phyloP scores from a whole-genome alignment of 2,888 invertebrate genomes.

The Dicycla oo region DNA sequence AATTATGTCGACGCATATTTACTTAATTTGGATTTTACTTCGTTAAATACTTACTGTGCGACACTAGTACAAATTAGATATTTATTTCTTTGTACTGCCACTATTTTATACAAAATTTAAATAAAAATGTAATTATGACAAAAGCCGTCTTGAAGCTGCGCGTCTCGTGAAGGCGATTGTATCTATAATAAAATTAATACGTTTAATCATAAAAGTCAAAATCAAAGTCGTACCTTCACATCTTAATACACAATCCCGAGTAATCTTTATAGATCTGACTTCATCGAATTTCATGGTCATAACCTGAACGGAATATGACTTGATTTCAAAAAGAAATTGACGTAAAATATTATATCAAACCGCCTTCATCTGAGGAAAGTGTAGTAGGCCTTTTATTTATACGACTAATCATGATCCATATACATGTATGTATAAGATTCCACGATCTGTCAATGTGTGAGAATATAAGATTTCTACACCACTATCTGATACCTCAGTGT shows the following conservation, averaged over 20 bases:
- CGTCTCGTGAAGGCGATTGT: conserved; percentile 24
- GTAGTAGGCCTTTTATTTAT: conserved; percentile 20
- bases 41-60: not conserved
- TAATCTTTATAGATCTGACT: conserved; percentile 57
- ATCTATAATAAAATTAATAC: conserved; percentile 48
- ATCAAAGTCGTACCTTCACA: conserved; percentile 44
- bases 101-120: not conserved
- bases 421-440: not conserved
- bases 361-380: conserved; percentile 7
- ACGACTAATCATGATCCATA: not conserved
- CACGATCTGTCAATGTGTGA: not conserved
- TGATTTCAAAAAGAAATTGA: conserved; percentile 33
- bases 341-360: conserved; percentile 36
- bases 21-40: conserved; percentile 16
- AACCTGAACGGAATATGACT: conserved; percentile 27
- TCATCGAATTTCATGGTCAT: conserved; percentile 53
- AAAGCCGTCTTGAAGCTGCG: conserved; percentile 8
- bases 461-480: not conserved
- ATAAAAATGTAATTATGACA: conserved; percentile 9
- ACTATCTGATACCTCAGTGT: too few relatives aligned
- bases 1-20: conserved; percentile 18
- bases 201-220: conserved; percentile 46
- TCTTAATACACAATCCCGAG: conserved; percentile 33
- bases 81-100: conserved; percentile 6
- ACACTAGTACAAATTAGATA: not conserved